Evolutionary conservation across 2,113 vertebrate species (phyloP).

Genomic region (Otocyon megalotis): DNA sequence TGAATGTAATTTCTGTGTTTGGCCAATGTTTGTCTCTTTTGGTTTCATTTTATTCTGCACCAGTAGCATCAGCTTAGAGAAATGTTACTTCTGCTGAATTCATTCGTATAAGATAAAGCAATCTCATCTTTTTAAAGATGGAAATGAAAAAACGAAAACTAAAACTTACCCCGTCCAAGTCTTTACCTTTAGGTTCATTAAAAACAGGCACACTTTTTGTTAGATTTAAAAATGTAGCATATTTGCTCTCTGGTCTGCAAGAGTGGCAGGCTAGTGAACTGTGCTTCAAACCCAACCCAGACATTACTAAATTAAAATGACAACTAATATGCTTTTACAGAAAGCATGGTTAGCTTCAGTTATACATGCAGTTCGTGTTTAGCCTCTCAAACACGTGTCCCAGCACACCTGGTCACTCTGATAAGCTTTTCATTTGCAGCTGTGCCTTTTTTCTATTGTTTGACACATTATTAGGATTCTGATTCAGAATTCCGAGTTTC

Average conservation of each 20-base stretch:
- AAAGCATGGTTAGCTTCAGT: not conserved
- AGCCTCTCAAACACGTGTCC: not conserved
- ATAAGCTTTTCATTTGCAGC: constrained; percentile 4
- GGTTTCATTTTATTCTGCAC: not conserved
- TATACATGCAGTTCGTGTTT: not conserved
- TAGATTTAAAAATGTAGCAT: not conserved
- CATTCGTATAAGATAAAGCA: not conserved
- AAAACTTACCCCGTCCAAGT: not conserved
- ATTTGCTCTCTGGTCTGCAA: not conserved
- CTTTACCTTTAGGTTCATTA: constrained; percentile 18
- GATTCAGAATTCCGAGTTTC: constrained; percentile 37
- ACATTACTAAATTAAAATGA: constrained; percentile 53
- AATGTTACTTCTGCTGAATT: constrained; percentile 20
- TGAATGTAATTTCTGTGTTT: not conserved
- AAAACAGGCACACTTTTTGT: not conserved
- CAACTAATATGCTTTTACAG: not conserved
- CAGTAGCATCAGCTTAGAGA: not conserved
- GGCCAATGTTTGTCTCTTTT: not conserved
- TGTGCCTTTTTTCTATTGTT: not conserved
- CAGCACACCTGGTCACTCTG: not conserved
- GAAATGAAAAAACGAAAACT: constrained; percentile 18
- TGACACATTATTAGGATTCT: constrained; percentile 13
- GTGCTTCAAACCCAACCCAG: constrained; percentile 40
- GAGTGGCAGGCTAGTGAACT: constrained; percentile 19
- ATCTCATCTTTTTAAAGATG: constrained; percentile 22